Percentiles rank a stretch among this genome's conserved stretches.
phyloP scores from a whole-genome alignment of 2,797 vertebrate species.

The Lepilemur septentrionalis region DNA sequence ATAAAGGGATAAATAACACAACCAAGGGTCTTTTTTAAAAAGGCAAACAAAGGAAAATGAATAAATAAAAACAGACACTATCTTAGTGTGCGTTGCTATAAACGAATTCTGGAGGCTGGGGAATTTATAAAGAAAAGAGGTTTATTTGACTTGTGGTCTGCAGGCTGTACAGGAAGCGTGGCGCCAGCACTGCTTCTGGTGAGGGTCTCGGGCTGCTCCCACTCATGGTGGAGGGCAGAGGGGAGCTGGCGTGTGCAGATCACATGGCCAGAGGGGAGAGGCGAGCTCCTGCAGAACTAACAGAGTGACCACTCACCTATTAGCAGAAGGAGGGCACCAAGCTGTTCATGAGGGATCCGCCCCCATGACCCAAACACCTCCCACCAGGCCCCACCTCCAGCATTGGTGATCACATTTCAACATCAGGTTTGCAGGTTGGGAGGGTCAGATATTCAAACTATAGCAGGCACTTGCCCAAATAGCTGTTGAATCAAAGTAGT shows the following conservation, averaged over 20 bases:
- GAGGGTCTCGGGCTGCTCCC: not conserved
- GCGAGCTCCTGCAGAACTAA: not conserved
- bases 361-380: not conserved
- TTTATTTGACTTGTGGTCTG: not conserved
- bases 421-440: not conserved
- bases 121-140: not conserved
- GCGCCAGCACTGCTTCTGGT: not conserved
- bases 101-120: not conserved
- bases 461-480: not conserved
- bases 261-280: not conserved
- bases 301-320: not conserved
- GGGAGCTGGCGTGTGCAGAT: not conserved
- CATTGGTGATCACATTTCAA: not conserved
- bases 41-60: not conserved
- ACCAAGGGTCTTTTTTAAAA: not conserved
- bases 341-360: not conserved
- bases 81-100: not conserved
- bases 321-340: not conserved
- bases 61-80: not conserved
- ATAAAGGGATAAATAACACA: not conserved
- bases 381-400: not conserved
- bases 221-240: not conserved
- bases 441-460: not conserved
- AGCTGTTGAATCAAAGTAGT: not conserved
- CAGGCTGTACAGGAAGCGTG: not conserved